Conservation (phyloP, 2,888 invertebrate genomes). For the Patella caerulea region DNA sequence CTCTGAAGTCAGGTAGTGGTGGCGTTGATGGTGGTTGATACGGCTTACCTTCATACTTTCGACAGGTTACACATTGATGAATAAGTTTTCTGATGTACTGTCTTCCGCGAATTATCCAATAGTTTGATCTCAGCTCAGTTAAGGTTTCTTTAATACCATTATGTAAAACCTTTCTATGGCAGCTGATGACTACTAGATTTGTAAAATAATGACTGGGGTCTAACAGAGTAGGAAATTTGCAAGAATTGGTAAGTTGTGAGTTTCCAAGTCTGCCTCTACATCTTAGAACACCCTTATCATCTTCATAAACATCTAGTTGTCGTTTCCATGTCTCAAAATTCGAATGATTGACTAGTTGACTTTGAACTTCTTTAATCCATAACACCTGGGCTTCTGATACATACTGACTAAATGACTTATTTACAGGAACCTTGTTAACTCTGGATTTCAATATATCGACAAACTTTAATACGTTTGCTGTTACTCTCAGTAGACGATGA, state of each 20-base stretch:
- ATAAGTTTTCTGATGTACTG: background rate
- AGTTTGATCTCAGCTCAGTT: background rate
- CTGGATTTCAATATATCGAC: background rate
- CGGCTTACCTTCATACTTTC: background rate
- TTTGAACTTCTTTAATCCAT: background rate
- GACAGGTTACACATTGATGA: slow-evolving; percentile 6
- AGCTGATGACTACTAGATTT: background rate
- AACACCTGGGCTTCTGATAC: background rate
- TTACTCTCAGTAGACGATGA: slow-evolving; percentile 6
- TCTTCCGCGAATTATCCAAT: slow-evolving; percentile 3
- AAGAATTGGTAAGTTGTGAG: background rate
- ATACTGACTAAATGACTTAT: background rate
- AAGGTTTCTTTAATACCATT: background rate
- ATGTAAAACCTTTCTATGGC: background rate
- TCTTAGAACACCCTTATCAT: background rate
- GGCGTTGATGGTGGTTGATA: slow-evolving; percentile 13
- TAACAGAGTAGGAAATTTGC: background rate
- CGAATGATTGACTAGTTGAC: background rate
- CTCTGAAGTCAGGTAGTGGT: slow-evolving; percentile 9
- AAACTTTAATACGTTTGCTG: background rate
- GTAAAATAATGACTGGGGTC: background rate
- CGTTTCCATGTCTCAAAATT: background rate
- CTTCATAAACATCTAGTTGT: slow-evolving; percentile 1
- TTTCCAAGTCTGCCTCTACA: background rate
- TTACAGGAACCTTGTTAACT: background rate